phyloP scores from a whole-genome alignment of 2,888 invertebrate genomes.

The Dioctria rufipes region DNA sequence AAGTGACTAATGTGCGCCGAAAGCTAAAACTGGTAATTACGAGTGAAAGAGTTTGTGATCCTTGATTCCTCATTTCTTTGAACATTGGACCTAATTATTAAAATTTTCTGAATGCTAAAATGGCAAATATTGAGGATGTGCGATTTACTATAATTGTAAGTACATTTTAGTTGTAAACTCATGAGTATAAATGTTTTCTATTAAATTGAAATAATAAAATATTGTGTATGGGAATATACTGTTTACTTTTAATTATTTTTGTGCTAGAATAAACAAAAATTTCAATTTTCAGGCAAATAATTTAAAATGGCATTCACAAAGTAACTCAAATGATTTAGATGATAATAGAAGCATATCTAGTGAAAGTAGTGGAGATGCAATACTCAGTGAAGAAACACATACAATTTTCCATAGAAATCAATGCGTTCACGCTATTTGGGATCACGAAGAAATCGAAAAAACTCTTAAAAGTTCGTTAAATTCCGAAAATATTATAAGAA shows the following conservation, averaged over 20 bases:
- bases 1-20: not conserved
- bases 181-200: no score
- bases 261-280: not conserved
- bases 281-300: slow-evolving; percentile 67
- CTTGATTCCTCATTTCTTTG: not conserved
- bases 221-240: no score
- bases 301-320: slow-evolving; percentile 68
- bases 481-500: slow-evolving; percentile 64
- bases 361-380: slow-evolving; percentile 68
- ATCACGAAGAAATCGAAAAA: slow-evolving; percentile 67
- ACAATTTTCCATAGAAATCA: slow-evolving; percentile 67
- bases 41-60: not conserved
- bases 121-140: slow-evolving; percentile 68
- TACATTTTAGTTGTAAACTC: slow-evolving; percentile 38
- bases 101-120: slow-evolving; percentile 5
- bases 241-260: no score
- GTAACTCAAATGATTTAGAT: slow-evolving; percentile 63
- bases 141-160: slow-evolving; percentile 72
- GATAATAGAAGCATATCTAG: slow-evolving; percentile 70
- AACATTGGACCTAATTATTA: not conserved
- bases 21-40: not conserved
- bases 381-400: slow-evolving; percentile 67
- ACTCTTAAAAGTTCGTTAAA: slow-evolving; percentile 65
- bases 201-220: no score
- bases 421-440: slow-evolving; percentile 68